These are phyloP conservation scores for Halictus quadricinctus DNA, from an alignment of 2,888 invertebrate genomes.

Conservation along the genomic window DNA sequence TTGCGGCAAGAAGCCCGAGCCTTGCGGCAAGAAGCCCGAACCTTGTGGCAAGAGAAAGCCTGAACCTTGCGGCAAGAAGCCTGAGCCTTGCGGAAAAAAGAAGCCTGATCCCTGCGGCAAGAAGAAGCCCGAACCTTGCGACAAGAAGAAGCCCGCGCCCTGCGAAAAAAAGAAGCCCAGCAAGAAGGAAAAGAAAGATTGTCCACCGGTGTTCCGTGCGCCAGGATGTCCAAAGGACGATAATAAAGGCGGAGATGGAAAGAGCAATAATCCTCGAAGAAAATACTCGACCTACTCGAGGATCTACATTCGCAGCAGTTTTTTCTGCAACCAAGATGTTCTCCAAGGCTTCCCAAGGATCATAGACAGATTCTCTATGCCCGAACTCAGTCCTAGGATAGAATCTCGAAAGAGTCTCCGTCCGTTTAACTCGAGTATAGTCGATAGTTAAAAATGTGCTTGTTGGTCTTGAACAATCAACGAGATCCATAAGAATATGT, in stretches of 20 bases:
- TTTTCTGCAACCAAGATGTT: neutral
- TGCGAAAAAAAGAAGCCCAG: conserved; percentile 4
- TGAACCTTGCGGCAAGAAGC: neutral
- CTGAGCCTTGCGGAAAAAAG: neutral
- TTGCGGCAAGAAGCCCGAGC: neutral
- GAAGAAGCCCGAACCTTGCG: neutral
- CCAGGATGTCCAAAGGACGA: conserved; percentile 56
- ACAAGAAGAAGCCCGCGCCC: neutral
- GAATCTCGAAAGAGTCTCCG: neutral
- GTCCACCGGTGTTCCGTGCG: conserved; percentile 63
- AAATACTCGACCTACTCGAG: neutral
- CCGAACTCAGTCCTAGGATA: neutral
- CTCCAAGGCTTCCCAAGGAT: neutral
- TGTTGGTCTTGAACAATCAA: neutral
- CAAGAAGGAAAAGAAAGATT: conserved; percentile 29
- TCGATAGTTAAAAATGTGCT: neutral
- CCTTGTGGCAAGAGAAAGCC: neutral
- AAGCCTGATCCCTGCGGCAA: neutral
- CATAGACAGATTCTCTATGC: neutral
- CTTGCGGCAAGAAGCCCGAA: neutral
- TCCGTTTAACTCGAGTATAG: neutral
- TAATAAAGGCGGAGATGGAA: conserved; percentile 4
- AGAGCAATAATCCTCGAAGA: neutral
- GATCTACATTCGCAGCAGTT: neutral
- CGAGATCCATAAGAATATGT: neutral